Evolutionary conservation across 2,797 vertebrate genomes (phyloP).

Genomic region (Gastrophryne carolinensis): DNA sequence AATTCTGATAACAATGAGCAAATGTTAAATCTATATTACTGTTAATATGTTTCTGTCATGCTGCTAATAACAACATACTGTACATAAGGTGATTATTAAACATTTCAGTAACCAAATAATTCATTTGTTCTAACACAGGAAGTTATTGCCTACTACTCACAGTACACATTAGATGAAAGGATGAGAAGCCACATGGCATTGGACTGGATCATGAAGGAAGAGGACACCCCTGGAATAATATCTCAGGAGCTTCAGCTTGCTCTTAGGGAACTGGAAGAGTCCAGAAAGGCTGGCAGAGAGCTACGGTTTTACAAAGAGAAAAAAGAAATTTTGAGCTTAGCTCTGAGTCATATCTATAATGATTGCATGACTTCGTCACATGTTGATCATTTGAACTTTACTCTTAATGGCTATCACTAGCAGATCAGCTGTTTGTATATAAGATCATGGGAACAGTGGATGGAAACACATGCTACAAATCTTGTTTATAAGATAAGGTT

Average conservation of each 20-base stretch:
- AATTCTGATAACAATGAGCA: no score
- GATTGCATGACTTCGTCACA: conserved; percentile 57
- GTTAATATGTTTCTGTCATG: no score
- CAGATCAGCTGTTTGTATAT: conserved; percentile 11
- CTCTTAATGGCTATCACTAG: conserved; percentile 61
- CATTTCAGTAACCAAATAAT: not conserved
- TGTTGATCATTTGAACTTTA: conserved; percentile 62
- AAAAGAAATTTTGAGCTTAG: conserved; percentile 85
- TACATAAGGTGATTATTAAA: not conserved
- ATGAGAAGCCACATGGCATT: conserved; percentile 89
- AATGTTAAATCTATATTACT: no score
- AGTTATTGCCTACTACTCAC: conserved; percentile 86
- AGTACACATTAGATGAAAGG: conserved; percentile 80
- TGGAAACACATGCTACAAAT: conserved; percentile 4
- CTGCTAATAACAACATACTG: no score
- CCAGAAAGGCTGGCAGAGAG: conserved; percentile 79
- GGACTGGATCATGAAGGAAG: conserved; percentile 86
- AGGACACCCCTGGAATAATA: conserved; percentile 74
- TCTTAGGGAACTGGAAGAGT: conserved; percentile 78
- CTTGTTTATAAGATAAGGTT: conserved; percentile 21
- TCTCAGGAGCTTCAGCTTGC: conserved; percentile 79
- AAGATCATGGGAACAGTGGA: not conserved
- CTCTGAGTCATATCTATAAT: conserved; percentile 80
- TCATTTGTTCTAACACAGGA: conserved; percentile 66
- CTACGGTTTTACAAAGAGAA: conserved; percentile 91